These are phyloP conservation scores for Leptodactylus fuscus DNA, from an alignment of 2,113 vertebrate species.

Conservation along the genomic window DNA sequence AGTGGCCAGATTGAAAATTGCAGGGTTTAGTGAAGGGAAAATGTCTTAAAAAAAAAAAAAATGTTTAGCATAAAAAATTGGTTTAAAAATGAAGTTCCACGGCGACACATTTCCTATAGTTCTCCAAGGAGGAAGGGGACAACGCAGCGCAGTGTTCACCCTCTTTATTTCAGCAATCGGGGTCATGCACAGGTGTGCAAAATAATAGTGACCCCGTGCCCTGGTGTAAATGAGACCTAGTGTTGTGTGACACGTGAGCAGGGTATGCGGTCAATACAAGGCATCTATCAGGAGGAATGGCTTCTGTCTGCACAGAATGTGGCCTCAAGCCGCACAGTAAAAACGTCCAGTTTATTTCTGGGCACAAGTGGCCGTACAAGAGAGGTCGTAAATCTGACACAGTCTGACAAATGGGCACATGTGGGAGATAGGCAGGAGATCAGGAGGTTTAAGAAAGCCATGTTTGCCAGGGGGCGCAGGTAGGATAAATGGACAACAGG, in stretches of 20 bases:
- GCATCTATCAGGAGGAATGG: neutral
- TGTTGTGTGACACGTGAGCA: neutral
- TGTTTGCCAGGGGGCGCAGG: neutral
- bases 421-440: conserved; percentile 12
- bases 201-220: neutral
- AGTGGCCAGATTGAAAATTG: too few relatives aligned
- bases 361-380: neutral
- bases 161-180: neutral
- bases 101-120: too few relatives aligned
- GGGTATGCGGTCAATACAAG: too few relatives aligned
- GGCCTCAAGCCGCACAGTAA: neutral
- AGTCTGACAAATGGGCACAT: conserved; percentile 16
- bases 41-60: too few relatives aligned
- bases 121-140: too few relatives aligned
- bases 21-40: too few relatives aligned
- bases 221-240: neutral
- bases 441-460: neutral
- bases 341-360: neutral
- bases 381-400: conserved; percentile 32
- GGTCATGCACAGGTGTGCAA: neutral
- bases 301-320: neutral
- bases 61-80: too few relatives aligned
- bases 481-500: conserved; percentile 11
- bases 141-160: too few relatives aligned
- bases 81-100: too few relatives aligned